These are phyloP conservation scores for Momotus momota DNA, from an alignment of 2,797 vertebrate genomes.

Conservation along the genomic window DNA sequence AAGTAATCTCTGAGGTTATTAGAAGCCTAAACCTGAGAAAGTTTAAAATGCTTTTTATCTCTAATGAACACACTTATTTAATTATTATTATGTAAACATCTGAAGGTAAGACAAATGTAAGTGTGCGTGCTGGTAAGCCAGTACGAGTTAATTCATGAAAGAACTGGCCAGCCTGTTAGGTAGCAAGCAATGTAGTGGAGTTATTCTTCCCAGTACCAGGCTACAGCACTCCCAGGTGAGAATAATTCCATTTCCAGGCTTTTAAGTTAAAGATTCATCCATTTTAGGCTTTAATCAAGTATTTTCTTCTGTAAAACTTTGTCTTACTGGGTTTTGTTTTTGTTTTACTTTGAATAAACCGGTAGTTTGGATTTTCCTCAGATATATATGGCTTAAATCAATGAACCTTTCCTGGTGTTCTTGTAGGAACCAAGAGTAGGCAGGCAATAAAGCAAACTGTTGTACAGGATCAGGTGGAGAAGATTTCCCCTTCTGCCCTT, in stretches of 20 bases:
- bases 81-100: background rate
- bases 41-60: background rate
- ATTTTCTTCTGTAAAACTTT: background rate
- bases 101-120: background rate
- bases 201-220: background rate
- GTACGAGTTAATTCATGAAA: background rate
- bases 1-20: background rate
- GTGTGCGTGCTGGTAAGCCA: background rate
- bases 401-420: background rate
- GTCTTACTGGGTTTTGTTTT: background rate
- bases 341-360: background rate
- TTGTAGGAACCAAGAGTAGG: background rate
- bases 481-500: background rate
- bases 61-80: background rate
- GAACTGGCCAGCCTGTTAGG: background rate
- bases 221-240: background rate
- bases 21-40: background rate
- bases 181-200: background rate
- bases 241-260: background rate
- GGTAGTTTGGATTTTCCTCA: background rate
- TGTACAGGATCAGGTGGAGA: background rate
- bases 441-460: background rate
- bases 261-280: background rate
- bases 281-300: background rate
- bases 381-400: background rate